Evolutionary conservation across 2,888 invertebrate genomes (phyloP), one percentile per base, ranked within the genome.

Genomic region (Orchesella flavescens): DNA sequence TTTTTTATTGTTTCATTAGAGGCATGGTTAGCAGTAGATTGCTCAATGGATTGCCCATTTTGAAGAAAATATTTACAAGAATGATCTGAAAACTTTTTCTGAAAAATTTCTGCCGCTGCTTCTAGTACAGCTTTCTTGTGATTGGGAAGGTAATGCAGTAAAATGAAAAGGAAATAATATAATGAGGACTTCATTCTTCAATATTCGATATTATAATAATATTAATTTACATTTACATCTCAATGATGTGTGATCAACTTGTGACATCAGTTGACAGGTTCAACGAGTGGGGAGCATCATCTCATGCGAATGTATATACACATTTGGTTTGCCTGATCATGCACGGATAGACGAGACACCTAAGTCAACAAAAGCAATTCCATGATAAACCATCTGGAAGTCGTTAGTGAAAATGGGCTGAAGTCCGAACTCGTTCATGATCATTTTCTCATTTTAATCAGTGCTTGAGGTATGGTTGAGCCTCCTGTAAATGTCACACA

Each of bases 11-110:
- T 59, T 55, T 87, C 86, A 10, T 84, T 80, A 2, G 86, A 79
- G 2, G 80, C 59, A 19, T 84, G 72, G 23, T 57, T 49, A 5
- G 75, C 46, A 4, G 15, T 5, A 2, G 49, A 24, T 43, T 80
- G 66, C 4, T 80, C 74, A 5, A 15, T 15, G 21, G 10, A 17
- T 21, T 63, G 57, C 1, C 72, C 75, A 23, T 76, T 71, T 59
- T 80, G 80, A 24, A 84, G 66, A 5, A 84, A 63, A 1, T 84
- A 76, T 43, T 80, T 80, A 75, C 84, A 84, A 23, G 76, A 84
- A 24, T 84, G 84, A 23, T 84, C 87, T 24, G 86, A 85, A 57
- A 86, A 88, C 23, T 86, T 79, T n/a, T n/a, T n/a, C 44, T 86
- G 81, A 13, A 86, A 83, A 0, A 88, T 17, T 68, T 86, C 86